Conservation (phyloP, 2,113 vertebrate genomes). For the Eulemur rufifrons region DNA sequence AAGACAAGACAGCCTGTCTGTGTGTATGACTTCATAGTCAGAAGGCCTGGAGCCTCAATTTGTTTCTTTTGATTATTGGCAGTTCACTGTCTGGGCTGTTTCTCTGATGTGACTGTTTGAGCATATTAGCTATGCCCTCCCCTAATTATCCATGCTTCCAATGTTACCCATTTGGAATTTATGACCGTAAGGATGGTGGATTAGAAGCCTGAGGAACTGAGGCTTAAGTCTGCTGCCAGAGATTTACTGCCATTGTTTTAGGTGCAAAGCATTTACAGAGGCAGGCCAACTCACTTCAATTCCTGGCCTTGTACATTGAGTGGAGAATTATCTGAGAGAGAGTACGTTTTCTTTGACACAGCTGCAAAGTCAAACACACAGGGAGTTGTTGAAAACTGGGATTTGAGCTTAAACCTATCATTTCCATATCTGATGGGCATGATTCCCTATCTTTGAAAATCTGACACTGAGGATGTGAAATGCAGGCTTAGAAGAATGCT, state of each 20-base stretch:
- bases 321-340: slow-evolving; percentile 30
- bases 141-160: slow-evolving; percentile 11
- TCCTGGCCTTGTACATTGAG: neutral
- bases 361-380: neutral
- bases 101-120: slow-evolving; percentile 35
- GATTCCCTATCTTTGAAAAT: neutral
- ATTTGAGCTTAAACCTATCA: neutral
- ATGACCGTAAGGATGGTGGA: slow-evolving; percentile 20
- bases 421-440: neutral
- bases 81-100: neutral
- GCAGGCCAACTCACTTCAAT: neutral
- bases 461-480: neutral
- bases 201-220: slow-evolving; percentile 16
- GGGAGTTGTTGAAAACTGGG: slow-evolving; percentile 27
- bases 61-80: slow-evolving; percentile 44
- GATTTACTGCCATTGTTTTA: slow-evolving; percentile 54
- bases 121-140: neutral
- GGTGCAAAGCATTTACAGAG: slow-evolving; percentile 2
- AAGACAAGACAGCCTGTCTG: neutral
- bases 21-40: neutral
- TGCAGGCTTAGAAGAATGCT: neutral
- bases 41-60: neutral
- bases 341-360: neutral
- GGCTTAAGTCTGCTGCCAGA: slow-evolving; percentile 26
- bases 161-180: slow-evolving; percentile 27